Evolutionary conservation across 2,797 vertebrate species (phyloP), one percentile per base, ranked within the genome.

Genomic region (Cyprinodon diabolis): DNA sequence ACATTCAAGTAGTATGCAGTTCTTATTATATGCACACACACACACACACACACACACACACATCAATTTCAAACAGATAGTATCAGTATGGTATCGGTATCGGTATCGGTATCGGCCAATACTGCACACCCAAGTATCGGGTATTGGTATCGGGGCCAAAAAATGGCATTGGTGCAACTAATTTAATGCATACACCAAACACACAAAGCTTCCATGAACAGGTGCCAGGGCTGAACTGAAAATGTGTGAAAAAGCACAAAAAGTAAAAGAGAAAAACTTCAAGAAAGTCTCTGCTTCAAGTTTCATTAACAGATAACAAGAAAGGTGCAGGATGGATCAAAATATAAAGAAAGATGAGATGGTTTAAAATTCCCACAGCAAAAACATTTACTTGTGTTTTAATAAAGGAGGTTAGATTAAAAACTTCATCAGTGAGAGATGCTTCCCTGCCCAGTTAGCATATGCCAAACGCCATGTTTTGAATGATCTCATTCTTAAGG

Each of bases 401-500:
- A 21, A 40, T 1, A 62, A 62, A 62, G 35, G 37, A 62, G 58
- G 58, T 62, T 10, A 45, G 37, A 45, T 45, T 30, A n/a, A 43
- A 63, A 63, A n/a, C 84, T 82, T 79, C 73, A 84, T 90, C 86
- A 71, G 84, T 74, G 70, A 43, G 68, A 62, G 79, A 72, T 76
- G 76, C 71, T 81, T 54, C 74, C 63, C 75, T 82, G 79, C 80
- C 68, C 78, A 71, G 87, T 87, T 74, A 76, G 77, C 90, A 89
- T 92, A 91, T 90, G 78, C 85, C 80, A 77, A 66, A 23, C 23
- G 72, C 85, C 89, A 89, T 91, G 84, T 86, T 88, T 91, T 79
- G 74, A 78, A 77, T 93, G 92, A 95, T 82, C 89, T 94, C 87
- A 92, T 86, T 89, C 80, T 81, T 87, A 79, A 82, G 77, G 84